phyloP scores from a whole-genome alignment of 2,113 vertebrate genomes.

The Oncorhynchus gorbuscha region DNA sequence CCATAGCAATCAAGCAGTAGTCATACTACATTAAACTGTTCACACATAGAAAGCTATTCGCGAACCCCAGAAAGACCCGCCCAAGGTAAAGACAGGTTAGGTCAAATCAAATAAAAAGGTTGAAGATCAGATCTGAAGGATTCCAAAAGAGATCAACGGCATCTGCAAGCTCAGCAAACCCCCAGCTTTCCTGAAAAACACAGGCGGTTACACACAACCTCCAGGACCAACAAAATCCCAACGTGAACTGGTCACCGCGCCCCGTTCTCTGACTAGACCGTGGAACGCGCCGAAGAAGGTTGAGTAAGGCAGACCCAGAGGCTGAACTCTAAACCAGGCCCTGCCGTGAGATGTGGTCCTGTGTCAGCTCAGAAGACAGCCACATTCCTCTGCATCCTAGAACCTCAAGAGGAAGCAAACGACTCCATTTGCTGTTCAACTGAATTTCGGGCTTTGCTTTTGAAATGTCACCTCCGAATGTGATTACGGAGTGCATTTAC shows the following conservation, averaged over 20 bases:
- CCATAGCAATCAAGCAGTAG: too few species aligned
- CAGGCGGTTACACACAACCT: constrained; percentile 39
- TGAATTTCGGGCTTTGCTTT: too few species aligned
- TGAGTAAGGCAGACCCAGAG: neutral
- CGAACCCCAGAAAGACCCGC: neutral
- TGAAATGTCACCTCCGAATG: too few species aligned
- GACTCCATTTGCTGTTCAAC: too few species aligned
- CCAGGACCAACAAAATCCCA: neutral
- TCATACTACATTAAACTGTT: too few species aligned
- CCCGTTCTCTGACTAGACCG: neutral
- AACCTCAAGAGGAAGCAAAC: too few species aligned
- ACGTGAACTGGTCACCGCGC: constrained; percentile 19
- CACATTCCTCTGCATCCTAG: neutral
- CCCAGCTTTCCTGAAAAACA: neutral
- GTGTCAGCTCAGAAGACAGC: constrained; percentile 2
- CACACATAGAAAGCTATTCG: too few species aligned
- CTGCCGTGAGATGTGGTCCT: neutral
- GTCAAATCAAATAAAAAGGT: too few species aligned
- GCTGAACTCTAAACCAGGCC: neutral
- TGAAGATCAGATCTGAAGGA: too few species aligned
- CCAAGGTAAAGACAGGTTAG: too few species aligned
- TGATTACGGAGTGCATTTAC: too few species aligned
- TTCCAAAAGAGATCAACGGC: neutral
- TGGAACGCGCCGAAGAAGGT: neutral
- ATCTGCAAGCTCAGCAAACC: neutral